Conservation (phyloP, 1,140 invertebrate species). For the Pseudomyrmex flavicornis region DNA sequence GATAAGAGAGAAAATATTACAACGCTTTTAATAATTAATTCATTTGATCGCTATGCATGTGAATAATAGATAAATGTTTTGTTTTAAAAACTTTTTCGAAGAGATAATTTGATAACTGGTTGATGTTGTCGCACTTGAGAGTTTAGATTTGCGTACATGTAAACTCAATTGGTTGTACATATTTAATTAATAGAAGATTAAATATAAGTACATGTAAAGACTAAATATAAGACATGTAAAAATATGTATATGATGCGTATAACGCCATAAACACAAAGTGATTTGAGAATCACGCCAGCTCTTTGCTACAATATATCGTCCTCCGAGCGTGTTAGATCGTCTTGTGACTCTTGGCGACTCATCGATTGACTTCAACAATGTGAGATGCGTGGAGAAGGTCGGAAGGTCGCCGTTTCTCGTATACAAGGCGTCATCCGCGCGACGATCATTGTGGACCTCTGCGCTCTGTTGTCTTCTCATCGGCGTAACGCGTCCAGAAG, state of each 20-base stretch:
- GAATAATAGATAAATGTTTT: not conserved
- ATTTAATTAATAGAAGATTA: not conserved
- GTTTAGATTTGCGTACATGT: too few relatives aligned
- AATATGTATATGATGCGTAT: not conserved
- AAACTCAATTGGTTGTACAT: too few relatives aligned
- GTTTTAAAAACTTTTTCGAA: not conserved
- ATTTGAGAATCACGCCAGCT: not conserved
- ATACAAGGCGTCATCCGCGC: constrained; percentile 42
- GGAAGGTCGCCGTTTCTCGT: constrained; percentile 66
- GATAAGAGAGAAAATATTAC: not conserved
- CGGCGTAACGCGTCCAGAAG: constrained; percentile 70
- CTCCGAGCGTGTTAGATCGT: not conserved
- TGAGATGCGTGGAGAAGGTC: constrained; percentile 66
- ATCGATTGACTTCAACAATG: constrained; percentile 59
- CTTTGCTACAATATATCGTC: not conserved
- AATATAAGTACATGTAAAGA: not conserved
- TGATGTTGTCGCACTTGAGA: not conserved
- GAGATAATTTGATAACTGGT: not conserved
- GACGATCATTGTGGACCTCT: constrained; percentile 66
- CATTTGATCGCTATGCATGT: not conserved
- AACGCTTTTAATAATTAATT: not conserved
- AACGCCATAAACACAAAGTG: not conserved
- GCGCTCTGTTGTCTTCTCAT: constrained; percentile 62
- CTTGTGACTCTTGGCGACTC: constrained; percentile 18
- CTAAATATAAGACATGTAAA: not conserved